Base-by-base conservation (phyloP, 1,140 invertebrate genomes). In the Drosophila auraria region DNA sequence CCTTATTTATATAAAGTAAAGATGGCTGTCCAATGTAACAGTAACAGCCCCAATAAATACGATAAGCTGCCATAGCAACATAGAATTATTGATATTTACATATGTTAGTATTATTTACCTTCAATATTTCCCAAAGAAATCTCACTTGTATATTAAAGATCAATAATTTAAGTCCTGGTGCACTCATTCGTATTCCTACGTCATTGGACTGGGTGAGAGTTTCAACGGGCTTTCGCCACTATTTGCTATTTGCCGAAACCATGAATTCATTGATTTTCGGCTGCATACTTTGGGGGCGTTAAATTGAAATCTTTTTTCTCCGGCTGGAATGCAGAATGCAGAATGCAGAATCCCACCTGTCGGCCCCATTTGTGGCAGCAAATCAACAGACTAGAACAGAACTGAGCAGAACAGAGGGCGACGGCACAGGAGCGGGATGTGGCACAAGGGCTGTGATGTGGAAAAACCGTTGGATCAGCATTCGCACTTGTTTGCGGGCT, bases 261-360 rank as follows among this genome's bases (percentile, higher is more conserved):
- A 79, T 71, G 76, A 70, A 64, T 72, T 72, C 76, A 79, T 78
- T 79, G 77, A 79, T 79, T 79, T 79, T 66, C 14, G 40, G 25
- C 33, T n/a, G 40, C 51, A 30, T 49, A 51, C 45, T 50, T 49
- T 9, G 49, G 45, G 8, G 33, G 54, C 58, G 50, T 33, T 69
- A 49, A 47, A 59, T 66, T 58, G 72, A 60, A 77, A 77, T 65
- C 51, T 76, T 57, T 76, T 78, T 71, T 40, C n/a, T 27, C 25
- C 50, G 5, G 50, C 36, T 30, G 50, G 50, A 17, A 17, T 64
- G 61, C 38, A 44, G 38, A 23, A 38, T 66, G 27, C 40, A 47
- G 40, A 23, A 58, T 40, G 23, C 60, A n/a, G 58, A 47, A 14
- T 27, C 42, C 44, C 51, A 79, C 59, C 76, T 79, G 76, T 57